phyloP scores from a whole-genome alignment of 2,888 invertebrate genomes.

The Ganaspis brasiliensis region DNA sequence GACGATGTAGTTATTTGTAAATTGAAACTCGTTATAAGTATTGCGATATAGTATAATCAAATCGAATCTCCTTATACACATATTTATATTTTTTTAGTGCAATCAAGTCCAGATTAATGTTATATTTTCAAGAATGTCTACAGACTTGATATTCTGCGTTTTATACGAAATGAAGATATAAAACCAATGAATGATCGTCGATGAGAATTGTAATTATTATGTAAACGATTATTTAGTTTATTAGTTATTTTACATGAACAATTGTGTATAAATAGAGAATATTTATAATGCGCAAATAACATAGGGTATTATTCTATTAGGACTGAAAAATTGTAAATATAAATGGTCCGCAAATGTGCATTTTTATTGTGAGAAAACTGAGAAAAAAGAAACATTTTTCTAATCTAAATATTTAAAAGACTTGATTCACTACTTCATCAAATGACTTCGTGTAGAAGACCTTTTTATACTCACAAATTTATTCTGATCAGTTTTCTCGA shows the following conservation, averaged over 20 bases:
- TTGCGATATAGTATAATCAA: conserved; percentile 15
- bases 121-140: conserved; percentile 3
- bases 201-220: neutral
- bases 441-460: conserved; percentile 8
- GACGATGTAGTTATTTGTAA: conserved; percentile 38
- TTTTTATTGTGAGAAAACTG: conserved; percentile 21
- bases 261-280: conserved; percentile 29
- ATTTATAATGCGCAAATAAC: conserved; percentile 32
- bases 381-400: neutral
- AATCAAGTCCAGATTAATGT: conserved; percentile 16
- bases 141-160: neutral
- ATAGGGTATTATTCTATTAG: conserved; percentile 13
- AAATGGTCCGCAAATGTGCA: neutral
- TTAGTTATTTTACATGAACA: conserved; percentile 15
- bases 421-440: conserved; percentile 2
- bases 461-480: neutral
- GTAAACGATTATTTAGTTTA: neutral
- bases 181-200: conserved; percentile 16
- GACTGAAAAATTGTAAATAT: conserved; percentile 27
- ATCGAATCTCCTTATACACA: conserved; percentile 24
- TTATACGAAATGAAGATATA: neutral
- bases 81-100: conserved; percentile 42
- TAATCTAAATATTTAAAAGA: too few relatives aligned
- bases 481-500: conserved; percentile 21
- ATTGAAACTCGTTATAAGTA: conserved; percentile 26